phyloP scores from a whole-genome alignment of 2,888 invertebrate species.

The Drosophila koepferae region DNA sequence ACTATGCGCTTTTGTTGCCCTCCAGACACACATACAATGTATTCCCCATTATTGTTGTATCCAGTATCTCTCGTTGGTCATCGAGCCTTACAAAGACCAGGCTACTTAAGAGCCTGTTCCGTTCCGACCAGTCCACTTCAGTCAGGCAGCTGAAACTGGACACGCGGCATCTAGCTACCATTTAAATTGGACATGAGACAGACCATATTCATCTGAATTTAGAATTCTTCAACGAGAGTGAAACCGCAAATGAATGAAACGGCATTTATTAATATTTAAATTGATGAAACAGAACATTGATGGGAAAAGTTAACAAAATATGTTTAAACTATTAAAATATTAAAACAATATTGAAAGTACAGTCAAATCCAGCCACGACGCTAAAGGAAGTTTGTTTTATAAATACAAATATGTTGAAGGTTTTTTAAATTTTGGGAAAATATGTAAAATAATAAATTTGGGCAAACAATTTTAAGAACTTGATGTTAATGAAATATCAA shows the following conservation, averaged over 20 bases:
- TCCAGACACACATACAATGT: constrained; percentile 38
- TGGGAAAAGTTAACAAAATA: background rate
- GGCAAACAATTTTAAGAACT: too few species aligned
- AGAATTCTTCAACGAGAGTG: constrained; percentile 9
- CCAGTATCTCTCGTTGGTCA: constrained; percentile 27
- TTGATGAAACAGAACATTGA: background rate
- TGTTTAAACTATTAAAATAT: background rate
- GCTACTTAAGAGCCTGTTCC: constrained; percentile 57
- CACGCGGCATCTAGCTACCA: constrained; percentile 21
- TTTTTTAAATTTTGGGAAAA: background rate
- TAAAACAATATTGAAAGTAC: background rate
- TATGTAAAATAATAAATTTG: too few species aligned
- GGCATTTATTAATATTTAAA: background rate
- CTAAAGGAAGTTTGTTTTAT: too few species aligned
- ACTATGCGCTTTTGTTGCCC: constrained; percentile 73
- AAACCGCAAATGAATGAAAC: background rate
- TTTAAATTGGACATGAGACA: constrained; percentile 14
- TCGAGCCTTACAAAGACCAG: constrained; percentile 57
- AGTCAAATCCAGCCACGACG: too few species aligned
- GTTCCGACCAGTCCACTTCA: background rate
- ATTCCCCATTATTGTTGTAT: constrained; percentile 20
- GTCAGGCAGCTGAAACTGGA: constrained; percentile 31
- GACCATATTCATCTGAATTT: constrained; percentile 14
- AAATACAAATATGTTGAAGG: too few species aligned
- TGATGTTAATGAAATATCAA: too few species aligned